Base-by-base conservation (phyloP, 2,113 vertebrate species). In the Stomatorhinus ivindoensis region DNA sequence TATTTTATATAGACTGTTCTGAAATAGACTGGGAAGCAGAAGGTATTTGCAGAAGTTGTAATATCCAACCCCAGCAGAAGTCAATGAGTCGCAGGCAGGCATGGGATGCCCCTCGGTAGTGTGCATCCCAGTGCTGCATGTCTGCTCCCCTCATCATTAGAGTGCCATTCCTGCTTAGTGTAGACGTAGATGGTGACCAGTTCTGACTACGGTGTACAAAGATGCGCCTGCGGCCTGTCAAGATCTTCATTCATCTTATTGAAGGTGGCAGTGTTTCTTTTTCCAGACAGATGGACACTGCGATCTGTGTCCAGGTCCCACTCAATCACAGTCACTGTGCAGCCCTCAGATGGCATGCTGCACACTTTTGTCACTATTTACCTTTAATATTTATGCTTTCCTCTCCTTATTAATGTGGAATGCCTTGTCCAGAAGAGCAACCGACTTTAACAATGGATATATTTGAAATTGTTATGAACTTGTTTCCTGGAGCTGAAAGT, bases 141-240 rank as follows among this genome's bases (percentile, higher is more conserved):
- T 53, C 39, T 6, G 21, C 13, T 11, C 11, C 35, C 55, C 24
- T 42, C 42, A 35, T 65, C 84, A 86, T n/a, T 42, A 46, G 44
- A 35, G 27, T 53, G 89, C 89, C 89, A 87, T 48, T 76, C 42
- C 61, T 51, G 58, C 27, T 89, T 87, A 89, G 89, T 13, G 84
- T 39, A 86, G 27, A 46, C 7, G 17, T n/a, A 31, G 89, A n/a
- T 47, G 50, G 55, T 76, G 46, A 89, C 84, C 46, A 27, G 0
- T 87, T 42, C n/a, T 87, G 84, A 89, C 53, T 89, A 58, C 58
- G 21, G 84, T 69, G 39, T 87, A 39, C 89, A 87, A 19, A 69
- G 82, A 86, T n/a, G n/a, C 47, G 42, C 58, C 24, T 17, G 27
- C 10, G 47, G 58, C 85, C 61, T 46, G 53, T 65, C 15, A 35